Evolutionary conservation across 2,888 invertebrate genomes (phyloP).

Genomic region (Lathronympha strigana): DNA sequence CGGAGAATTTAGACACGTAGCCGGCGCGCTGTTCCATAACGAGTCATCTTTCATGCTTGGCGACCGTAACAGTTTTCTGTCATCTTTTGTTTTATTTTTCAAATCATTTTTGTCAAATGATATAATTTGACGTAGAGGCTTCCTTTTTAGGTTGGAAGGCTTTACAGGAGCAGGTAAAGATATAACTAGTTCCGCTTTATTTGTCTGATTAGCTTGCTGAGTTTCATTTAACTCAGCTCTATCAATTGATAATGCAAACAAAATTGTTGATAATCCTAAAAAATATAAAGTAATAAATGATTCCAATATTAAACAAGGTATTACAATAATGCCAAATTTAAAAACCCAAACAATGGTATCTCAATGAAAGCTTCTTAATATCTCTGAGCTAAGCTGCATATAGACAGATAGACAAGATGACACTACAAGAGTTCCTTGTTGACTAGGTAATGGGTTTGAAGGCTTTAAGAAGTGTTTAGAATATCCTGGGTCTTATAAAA

Average conservation of each 20-base stretch:
- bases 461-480: too few relatives aligned
- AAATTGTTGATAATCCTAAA: conserved; percentile 92
- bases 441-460: too few relatives aligned
- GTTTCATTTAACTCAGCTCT: conserved; percentile 90
- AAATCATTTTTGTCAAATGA: conserved; percentile 78
- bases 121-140: conserved; percentile 78
- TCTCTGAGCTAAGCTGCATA: too few relatives aligned
- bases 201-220: conserved; percentile 75
- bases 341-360: background rate
- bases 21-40: conserved; percentile 84
- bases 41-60: conserved; percentile 55
- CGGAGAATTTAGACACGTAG: conserved; percentile 86
- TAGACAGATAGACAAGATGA: too few relatives aligned
- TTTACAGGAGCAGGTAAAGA: conserved; percentile 86
- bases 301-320: conserved; percentile 12
- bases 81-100: conserved; percentile 52
- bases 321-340: background rate
- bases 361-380: too few relatives aligned
- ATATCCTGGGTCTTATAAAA: too few relatives aligned
- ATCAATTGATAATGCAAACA: conserved; percentile 97
- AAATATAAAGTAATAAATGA: conserved; percentile 46
- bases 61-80: conserved; percentile 51
- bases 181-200: conserved; percentile 88
- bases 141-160: conserved; percentile 71
- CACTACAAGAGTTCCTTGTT: too few relatives aligned